phyloP scores from a whole-genome alignment of 2,888 invertebrate species.

The Cataglyphis altisquamis region DNA sequence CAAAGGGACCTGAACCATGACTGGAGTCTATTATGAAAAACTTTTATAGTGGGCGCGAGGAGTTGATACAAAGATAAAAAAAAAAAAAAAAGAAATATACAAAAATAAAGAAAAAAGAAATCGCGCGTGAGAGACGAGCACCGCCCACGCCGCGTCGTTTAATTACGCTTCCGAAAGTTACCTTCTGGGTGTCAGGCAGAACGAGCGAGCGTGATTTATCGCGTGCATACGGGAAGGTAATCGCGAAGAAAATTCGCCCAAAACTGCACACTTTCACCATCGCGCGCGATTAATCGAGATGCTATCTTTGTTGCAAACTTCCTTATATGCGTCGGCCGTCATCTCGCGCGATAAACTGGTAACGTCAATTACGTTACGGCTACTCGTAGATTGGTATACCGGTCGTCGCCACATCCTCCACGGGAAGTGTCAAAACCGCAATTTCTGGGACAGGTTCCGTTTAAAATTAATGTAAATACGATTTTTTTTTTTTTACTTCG shows the following conservation, averaged over 20 bases:
- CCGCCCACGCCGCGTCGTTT: constrained; percentile 54
- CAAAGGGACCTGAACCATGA: not conserved
- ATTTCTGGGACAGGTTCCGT: constrained; percentile 34
- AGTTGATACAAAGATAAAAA: not conserved
- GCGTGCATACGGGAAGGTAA: constrained; percentile 23
- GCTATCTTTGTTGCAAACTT: constrained; percentile 63
- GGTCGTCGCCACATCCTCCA: constrained; percentile 61
- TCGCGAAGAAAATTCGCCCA: constrained; percentile 54
- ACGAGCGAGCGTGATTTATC: constrained; percentile 42
- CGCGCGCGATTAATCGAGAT: constrained; percentile 45
- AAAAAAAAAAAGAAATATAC: not conserved
- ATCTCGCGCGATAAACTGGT: constrained; percentile 64
- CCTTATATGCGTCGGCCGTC: constrained; percentile 62
- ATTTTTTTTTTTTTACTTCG: not conserved
- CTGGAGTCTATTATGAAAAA: constrained; percentile 59
- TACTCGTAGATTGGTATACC: constrained; percentile 23
- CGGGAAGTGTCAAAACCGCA: constrained; percentile 62
- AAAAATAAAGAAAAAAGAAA: not conserved
- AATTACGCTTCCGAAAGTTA: constrained; percentile 63
- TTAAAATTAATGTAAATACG: constrained; percentile 22
- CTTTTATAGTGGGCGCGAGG: not conserved
- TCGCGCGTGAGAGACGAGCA: not conserved
- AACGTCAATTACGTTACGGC: constrained; percentile 58
- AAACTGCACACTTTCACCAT: constrained; percentile 63
- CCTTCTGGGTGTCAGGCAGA: constrained; percentile 36